These are phyloP conservation scores for Teleogryllus occipitalis DNA, from an alignment of 1,140 invertebrate species.

Conservation along the genomic window DNA sequence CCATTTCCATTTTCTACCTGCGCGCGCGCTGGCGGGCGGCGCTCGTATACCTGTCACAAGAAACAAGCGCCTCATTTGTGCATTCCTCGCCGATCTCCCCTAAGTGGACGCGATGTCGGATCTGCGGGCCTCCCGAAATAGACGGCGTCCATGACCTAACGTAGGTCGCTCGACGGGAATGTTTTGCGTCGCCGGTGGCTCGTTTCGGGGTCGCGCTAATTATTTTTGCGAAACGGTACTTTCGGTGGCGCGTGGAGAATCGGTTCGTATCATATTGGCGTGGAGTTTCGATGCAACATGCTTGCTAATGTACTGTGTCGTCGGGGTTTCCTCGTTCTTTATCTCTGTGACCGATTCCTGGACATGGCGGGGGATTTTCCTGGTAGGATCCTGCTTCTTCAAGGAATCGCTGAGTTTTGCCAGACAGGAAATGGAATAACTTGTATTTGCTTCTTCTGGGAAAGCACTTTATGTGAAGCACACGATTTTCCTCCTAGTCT, in stretches of 20 bases:
- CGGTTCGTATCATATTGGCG: not conserved
- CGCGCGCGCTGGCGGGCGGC: no score
- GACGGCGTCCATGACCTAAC: not conserved
- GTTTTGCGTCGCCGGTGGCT: not conserved
- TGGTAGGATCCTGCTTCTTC: not conserved
- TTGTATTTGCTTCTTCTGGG: no score
- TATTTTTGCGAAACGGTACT: not conserved
- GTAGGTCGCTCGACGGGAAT: not conserved
- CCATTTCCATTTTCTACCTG: not conserved
- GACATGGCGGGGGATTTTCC: not conserved
- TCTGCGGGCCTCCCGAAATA: not conserved
- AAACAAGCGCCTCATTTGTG: not conserved
- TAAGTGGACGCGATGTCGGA: not conserved
- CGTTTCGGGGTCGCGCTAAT: not conserved
- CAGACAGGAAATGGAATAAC: no score
- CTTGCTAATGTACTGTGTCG: not conserved
- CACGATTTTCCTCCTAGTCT: no score
- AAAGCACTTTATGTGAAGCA: no score
- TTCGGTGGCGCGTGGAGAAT: not conserved
- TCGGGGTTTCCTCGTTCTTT: not conserved
- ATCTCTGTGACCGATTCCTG: not conserved
- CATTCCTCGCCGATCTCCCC: not conserved
- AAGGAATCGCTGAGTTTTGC: not conserved
- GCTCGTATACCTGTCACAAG: not conserved
- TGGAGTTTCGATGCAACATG: not conserved